Conservation (phyloP, 2,113 vertebrate species). For the Podarcis muralis region DNA sequence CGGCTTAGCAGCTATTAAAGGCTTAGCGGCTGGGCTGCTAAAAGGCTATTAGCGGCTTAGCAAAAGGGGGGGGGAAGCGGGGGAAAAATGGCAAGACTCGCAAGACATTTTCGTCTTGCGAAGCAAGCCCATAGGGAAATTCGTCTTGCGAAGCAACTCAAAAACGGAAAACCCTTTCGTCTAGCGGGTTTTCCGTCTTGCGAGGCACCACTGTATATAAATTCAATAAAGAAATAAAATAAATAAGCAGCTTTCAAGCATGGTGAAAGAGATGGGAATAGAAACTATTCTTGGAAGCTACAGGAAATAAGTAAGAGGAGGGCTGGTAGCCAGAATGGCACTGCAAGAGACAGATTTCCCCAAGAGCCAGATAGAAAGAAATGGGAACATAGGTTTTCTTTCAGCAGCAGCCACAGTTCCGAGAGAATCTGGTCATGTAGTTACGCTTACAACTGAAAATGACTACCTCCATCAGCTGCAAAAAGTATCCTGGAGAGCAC, state of each 20-base stretch:
- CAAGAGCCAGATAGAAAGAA: not conserved
- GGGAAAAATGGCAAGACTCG: no score
- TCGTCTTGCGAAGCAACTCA: no score
- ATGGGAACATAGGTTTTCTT: not conserved
- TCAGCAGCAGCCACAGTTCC: not conserved
- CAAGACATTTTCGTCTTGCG: no score
- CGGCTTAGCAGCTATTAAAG: no score
- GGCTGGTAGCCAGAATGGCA: not conserved
- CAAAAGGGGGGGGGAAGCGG: no score
- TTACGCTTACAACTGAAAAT: not conserved
- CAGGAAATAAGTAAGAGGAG: not conserved
- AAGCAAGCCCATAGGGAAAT: no score
- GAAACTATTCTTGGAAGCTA: not conserved
- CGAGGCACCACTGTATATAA: no score
- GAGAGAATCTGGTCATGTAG: not conserved
- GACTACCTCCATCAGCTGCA: not conserved
- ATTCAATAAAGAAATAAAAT: no score
- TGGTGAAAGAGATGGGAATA: not conserved
- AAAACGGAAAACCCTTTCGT: no score
- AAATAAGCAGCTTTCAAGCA: not conserved
- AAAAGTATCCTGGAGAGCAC: not conserved
- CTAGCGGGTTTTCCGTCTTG: no score
- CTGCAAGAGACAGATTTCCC: not conserved
- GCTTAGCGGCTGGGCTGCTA: no score
- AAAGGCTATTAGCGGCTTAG: no score